Percentiles rank a stretch among this genome's conserved stretches.
These are phyloP conservation scores for Xestia xanthographa DNA, from an alignment of 2,888 invertebrate species.

Conservation along the genomic window DNA sequence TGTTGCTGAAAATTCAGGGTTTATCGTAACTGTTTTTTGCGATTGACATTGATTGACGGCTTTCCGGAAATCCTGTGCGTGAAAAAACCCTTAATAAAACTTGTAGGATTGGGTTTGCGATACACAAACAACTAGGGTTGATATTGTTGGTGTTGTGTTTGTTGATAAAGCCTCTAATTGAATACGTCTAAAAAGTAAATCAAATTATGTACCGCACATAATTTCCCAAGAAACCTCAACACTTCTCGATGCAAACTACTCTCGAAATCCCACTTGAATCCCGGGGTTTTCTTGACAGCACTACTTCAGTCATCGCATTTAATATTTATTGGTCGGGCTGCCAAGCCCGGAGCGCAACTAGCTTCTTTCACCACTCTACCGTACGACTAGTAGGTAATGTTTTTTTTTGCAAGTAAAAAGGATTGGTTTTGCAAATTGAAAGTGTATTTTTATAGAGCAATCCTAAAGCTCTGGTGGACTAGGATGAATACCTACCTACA, in stretches of 20 bases:
- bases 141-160: too few species aligned
- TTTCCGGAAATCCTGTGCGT: neutral
- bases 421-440: neutral
- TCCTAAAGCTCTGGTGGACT: neutral
- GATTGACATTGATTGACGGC: neutral
- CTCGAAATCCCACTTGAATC: slow-evolving; percentile 8
- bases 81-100: neutral
- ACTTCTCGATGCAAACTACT: neutral
- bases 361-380: slow-evolving; percentile 27
- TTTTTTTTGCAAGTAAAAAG: slow-evolving; percentile 4
- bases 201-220: too few species aligned
- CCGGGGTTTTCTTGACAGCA: slow-evolving; percentile 38
- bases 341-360: slow-evolving; percentile 8
- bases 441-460: neutral
- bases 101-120: neutral
- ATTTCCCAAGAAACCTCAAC: neutral
- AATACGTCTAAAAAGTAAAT: too few species aligned
- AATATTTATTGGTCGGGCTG: slow-evolving; percentile 53
- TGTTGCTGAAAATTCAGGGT: neutral
- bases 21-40: neutral
- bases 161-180: neutral
- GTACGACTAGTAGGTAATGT: neutral
- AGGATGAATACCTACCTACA: neutral
- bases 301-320: slow-evolving; percentile 31
- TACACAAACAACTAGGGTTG: neutral